Conservation (phyloP, 2,113 vertebrate genomes). For the Catharus fuscescens region DNA sequence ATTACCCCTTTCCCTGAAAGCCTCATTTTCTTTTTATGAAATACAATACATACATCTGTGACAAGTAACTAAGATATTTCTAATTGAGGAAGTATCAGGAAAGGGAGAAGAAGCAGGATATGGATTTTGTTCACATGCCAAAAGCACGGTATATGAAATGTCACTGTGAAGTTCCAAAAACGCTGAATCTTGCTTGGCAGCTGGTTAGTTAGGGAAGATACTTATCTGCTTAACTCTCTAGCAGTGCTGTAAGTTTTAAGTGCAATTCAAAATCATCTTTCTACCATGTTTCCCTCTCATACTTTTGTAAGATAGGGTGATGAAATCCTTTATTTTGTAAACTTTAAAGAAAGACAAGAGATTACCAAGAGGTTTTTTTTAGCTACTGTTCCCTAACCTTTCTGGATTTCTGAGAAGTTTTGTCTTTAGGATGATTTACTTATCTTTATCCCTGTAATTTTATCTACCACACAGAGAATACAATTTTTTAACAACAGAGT, state of each 20-base stretch:
- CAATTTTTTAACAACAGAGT: not conserved
- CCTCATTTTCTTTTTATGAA: not conserved
- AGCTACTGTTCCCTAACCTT: not conserved
- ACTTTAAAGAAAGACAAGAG: not conserved
- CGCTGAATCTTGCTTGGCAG: not conserved
- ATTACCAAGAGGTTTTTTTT: not conserved
- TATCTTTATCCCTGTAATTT: not conserved
- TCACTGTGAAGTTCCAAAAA: not conserved
- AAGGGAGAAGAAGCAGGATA: not conserved
- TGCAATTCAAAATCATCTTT: not conserved
- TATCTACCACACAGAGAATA: not conserved
- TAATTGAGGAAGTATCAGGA: not conserved
- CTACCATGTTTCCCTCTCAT: not conserved
- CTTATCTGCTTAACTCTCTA: not conserved
- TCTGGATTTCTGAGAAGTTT: not conserved
- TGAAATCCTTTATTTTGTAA: not conserved
- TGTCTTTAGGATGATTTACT: not conserved
- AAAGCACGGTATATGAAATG: not conserved
- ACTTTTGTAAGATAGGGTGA: accelerated
- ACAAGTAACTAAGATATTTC: not conserved
- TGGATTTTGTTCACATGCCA: not conserved
- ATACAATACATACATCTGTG: not conserved
- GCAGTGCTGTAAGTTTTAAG: not conserved
- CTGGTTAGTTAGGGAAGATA: not conserved
- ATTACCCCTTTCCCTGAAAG: not conserved